A percentile compares a stretch with the other conserved stretches of the same genome.
Conservation (phyloP, 2,113 vertebrate genomes). For the Antechinus stuartii region DNA sequence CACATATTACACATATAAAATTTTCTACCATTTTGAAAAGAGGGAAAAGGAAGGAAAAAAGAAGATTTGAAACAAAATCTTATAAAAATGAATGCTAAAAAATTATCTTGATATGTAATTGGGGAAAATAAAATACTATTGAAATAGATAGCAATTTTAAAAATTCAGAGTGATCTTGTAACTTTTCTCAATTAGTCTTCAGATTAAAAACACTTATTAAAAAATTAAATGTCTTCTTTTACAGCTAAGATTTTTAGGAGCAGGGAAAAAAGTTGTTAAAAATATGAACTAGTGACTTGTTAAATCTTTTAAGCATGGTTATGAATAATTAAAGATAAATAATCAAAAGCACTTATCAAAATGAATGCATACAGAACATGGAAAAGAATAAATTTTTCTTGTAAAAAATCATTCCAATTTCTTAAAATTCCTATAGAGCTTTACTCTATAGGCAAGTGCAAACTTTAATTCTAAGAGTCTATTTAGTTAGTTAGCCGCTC, state of each 20-base stretch:
- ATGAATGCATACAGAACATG: neutral
- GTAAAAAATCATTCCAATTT: conserved; percentile 10
- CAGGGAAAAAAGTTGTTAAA: neutral
- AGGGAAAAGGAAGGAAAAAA: too few species aligned
- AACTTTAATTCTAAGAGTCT: neutral
- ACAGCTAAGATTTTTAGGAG: neutral
- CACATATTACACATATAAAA: too few species aligned
- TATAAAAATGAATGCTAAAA: too few species aligned
- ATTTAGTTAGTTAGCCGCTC: neutral
- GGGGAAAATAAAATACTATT: too few species aligned
- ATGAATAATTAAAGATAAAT: neutral
- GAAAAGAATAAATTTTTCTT: neutral
- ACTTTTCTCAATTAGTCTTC: neutral
- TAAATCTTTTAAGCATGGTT: neutral
- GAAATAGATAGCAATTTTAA: neutral
- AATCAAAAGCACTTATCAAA: conserved; percentile 15
- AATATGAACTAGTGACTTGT: neutral
- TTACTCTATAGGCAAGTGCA: neutral
- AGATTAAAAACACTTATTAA: neutral
- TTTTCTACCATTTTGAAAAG: too few species aligned
- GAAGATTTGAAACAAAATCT: too few species aligned
- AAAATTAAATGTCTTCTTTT: neutral
- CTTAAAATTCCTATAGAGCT: neutral
- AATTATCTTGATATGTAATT: too few species aligned
- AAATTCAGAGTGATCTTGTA: too few species aligned